phyloP scores from a whole-genome alignment of 2,888 invertebrate species.

The Lepeophtheirus nordmannii region DNA sequence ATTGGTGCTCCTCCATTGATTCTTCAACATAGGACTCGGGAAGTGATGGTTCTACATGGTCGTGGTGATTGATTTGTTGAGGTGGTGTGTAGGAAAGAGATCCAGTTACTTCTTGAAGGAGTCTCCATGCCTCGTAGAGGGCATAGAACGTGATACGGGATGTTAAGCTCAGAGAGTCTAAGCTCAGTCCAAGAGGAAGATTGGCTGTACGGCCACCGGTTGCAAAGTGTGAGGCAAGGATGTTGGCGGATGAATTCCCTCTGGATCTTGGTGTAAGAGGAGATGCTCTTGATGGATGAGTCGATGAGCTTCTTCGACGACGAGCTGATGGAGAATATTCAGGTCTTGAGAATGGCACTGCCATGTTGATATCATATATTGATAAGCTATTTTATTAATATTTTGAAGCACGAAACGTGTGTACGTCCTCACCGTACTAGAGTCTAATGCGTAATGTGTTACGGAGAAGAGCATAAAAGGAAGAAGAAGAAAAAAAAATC shows the following conservation, averaged over 20 bases:
- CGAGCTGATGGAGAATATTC: not conserved
- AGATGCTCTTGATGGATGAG: too few species aligned
- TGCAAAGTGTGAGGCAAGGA: not conserved
- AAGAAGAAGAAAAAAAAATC: not conserved
- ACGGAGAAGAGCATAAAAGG: not conserved
- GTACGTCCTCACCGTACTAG: not conserved
- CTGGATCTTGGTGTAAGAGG: too few species aligned
- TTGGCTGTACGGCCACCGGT: not conserved
- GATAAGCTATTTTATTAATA: too few species aligned
- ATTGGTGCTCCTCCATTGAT: too few species aligned
- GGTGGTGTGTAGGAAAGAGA: not conserved
- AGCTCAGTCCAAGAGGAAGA: not conserved
- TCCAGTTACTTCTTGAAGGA: not conserved
- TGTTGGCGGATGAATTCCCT: too few species aligned
- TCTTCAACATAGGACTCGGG: not conserved
- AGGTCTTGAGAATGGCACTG: slow-evolving; percentile 3
- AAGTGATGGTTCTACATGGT: not conserved
- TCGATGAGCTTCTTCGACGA: not conserved
- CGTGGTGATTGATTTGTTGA: not conserved
- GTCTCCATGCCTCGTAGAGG: not conserved
- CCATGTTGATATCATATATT: not conserved
- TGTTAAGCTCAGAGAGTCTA: not conserved
- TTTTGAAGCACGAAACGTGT: too few species aligned
- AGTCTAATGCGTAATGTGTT: not conserved
- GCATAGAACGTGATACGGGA: slow-evolving; percentile 3